phyloP scores from a whole-genome alignment of 2,888 invertebrate species.

The Neocrepidodera transversa region DNA sequence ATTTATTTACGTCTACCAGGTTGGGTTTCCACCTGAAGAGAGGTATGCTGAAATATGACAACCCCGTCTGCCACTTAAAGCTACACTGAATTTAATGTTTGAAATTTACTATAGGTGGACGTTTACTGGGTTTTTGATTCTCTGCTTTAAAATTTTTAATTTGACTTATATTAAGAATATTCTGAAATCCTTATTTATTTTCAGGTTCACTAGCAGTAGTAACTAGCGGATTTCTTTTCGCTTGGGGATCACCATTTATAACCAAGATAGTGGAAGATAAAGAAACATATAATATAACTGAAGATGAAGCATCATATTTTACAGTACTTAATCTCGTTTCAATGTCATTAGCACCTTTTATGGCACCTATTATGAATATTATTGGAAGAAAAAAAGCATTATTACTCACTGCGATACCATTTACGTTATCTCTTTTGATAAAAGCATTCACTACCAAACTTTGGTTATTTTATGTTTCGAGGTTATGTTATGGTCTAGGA shows the following conservation, averaged over 20 bases:
- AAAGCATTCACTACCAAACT: constrained; percentile 42
- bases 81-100: too few relatives aligned
- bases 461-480: constrained; percentile 47
- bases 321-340: constrained; percentile 41
- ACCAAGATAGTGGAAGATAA: constrained; percentile 48
- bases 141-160: too few relatives aligned
- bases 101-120: too few relatives aligned
- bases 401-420: constrained; percentile 47
- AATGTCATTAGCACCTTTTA: constrained; percentile 44
- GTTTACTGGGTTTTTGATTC: too few relatives aligned
- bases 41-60: too few relatives aligned
- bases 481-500: constrained; percentile 45
- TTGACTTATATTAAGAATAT: too few relatives aligned
- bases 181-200: too few relatives aligned
- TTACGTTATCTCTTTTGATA: constrained; percentile 44
- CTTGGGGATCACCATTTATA: constrained; percentile 54
- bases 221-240: constrained; percentile 15
- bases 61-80: too few relatives aligned
- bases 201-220: constrained; percentile 23
- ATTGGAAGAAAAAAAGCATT: constrained; percentile 52
- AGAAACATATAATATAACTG: constrained; percentile 45
- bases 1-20: too few relatives aligned
- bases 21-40: too few relatives aligned
- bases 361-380: constrained; percentile 47
- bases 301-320: constrained; percentile 52